phyloP scores from a whole-genome alignment of 2,113 vertebrate genomes.

The Falcunculus frontatus region DNA sequence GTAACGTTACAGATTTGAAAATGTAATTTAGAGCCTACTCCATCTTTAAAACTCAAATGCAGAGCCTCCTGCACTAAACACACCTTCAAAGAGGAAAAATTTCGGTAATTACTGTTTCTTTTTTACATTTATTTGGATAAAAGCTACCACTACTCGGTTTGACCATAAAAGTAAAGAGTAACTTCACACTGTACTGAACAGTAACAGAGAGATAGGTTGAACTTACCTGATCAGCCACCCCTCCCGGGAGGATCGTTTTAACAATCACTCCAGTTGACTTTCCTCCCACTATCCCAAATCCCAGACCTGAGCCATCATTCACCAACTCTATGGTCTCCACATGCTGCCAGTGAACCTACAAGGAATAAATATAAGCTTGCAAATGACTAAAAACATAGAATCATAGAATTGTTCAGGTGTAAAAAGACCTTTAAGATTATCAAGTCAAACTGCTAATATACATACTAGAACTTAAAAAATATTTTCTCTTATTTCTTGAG shows the following conservation, averaged over 20 bases:
- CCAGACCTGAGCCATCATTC: constrained; percentile 91
- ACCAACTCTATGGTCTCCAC: constrained; percentile 91
- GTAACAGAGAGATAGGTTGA: not conserved
- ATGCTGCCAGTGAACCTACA: constrained; percentile 88
- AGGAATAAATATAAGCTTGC: not conserved
- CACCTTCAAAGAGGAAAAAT: not conserved
- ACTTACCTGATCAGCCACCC: constrained; percentile 90
- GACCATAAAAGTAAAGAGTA: not conserved
- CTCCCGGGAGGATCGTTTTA: constrained; percentile 93
- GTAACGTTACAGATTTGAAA: not conserved
- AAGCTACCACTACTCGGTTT: not conserved
- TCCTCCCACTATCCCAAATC: constrained; percentile 94
- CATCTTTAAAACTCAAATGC: not conserved
- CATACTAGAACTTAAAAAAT: not conserved
- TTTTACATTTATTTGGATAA: not conserved
- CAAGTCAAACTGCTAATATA: not conserved
- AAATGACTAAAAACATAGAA: not conserved
- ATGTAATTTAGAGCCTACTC: not conserved
- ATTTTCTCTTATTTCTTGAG: not conserved
- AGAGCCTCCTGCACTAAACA: not conserved
- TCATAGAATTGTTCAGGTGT: not conserved
- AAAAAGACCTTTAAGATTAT: not conserved
- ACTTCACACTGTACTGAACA: not conserved
- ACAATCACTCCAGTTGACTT: constrained; percentile 92
- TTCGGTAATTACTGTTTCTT: not conserved